Conservation (phyloP, 2,888 invertebrate species). For the Sicus ferrugineus region DNA sequence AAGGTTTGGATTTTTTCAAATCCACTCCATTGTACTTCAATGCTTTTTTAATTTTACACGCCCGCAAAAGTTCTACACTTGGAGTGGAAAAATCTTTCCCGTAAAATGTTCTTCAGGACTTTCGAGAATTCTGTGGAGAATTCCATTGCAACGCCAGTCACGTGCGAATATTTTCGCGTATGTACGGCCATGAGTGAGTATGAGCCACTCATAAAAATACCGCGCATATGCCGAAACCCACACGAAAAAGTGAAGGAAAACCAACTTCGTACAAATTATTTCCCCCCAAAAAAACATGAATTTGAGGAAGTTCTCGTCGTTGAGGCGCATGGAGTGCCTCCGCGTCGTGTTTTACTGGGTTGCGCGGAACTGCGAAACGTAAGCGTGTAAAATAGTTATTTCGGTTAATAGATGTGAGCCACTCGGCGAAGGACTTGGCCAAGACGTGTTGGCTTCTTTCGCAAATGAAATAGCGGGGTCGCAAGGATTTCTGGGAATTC, state of each 20-base stretch:
- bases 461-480: neutral
- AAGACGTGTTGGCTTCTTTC: neutral
- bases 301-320: neutral
- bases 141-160: slow-evolving; percentile 18
- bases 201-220: neutral
- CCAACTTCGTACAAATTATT: neutral
- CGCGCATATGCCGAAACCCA: slow-evolving; percentile 3
- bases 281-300: neutral
- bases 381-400: slow-evolving; percentile 26
- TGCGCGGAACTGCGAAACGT: neutral
- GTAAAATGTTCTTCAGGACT: neutral
- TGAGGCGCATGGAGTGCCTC: neutral
- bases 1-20: too few species aligned
- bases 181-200: slow-evolving; percentile 4
- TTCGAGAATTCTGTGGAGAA: neutral
- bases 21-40: too few species aligned
- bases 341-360: neutral
- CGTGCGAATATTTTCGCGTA: neutral
- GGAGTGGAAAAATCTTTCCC: neutral
- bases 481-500: slow-evolving; percentile 27
- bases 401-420: slow-evolving; percentile 26
- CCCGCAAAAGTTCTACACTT: too few species aligned
- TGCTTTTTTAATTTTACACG: too few species aligned
- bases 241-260: neutral
- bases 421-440: slow-evolving; percentile 17